phyloP scores from a whole-genome alignment of 1,140 invertebrate genomes.

The Drosophila nebulosa region DNA sequence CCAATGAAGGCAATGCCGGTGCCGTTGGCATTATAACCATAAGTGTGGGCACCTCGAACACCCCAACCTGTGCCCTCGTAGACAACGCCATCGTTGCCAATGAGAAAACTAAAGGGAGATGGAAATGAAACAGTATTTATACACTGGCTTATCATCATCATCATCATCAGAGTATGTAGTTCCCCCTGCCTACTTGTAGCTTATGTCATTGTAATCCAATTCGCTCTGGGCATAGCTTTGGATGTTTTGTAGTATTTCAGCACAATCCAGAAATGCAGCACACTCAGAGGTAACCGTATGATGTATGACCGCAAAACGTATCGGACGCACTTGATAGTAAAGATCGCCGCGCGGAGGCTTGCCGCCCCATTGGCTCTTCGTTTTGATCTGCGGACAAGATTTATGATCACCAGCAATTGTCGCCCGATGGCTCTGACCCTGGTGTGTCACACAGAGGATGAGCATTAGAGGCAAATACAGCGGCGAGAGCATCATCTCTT shows the following conservation, averaged over 20 bases:
- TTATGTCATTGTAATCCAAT: slow-evolving; percentile 63
- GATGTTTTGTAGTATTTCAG: slow-evolving; percentile 62
- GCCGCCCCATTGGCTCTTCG: slow-evolving; percentile 78
- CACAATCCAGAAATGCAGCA: slow-evolving; percentile 81
- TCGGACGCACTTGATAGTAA: slow-evolving; percentile 83
- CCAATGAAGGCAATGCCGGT: slow-evolving; percentile 89
- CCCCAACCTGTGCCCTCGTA: slow-evolving; percentile 91
- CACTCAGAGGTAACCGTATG: slow-evolving; percentile 86
- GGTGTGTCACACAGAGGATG: no score
- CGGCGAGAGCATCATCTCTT: neutral
- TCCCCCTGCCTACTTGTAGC: slow-evolving; percentile 62
- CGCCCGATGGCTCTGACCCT: neutral
- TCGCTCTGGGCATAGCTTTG: slow-evolving; percentile 68
- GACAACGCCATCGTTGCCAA: slow-evolving; percentile 89
- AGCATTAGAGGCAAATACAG: neutral
- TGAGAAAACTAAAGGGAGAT: slow-evolving; percentile 84
- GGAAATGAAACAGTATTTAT: neutral
- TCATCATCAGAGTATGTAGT: neutral
- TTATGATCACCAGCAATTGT: no score
- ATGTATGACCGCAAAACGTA: slow-evolving; percentile 85
- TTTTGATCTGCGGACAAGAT: slow-evolving; percentile 63
- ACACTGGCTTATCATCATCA: neutral
- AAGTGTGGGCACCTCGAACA: slow-evolving; percentile 86
- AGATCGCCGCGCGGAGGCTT: slow-evolving; percentile 81
- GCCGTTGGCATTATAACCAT: slow-evolving; percentile 84